phyloP scores from a whole-genome alignment of 2,113 vertebrate genomes.

The Ursus arctos region DNA sequence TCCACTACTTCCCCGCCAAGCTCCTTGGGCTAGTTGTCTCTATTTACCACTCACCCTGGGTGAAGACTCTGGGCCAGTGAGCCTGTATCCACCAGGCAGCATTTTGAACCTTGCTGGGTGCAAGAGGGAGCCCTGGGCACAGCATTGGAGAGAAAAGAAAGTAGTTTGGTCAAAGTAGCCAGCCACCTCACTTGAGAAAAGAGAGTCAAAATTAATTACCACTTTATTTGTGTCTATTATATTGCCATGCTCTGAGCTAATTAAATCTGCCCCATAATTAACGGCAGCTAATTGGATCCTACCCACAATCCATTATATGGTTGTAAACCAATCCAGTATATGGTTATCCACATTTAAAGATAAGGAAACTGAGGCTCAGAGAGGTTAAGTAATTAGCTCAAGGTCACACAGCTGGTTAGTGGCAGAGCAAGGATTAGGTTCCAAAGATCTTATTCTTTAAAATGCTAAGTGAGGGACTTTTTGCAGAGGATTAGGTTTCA shows the following conservation, averaged over 20 bases:
- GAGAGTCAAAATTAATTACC: neutral
- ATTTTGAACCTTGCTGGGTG: neutral
- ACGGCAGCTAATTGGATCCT: neutral
- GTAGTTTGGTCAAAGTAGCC: neutral
- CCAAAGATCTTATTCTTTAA: neutral
- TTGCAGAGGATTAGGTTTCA: slow-evolving; percentile 36
- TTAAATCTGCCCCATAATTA: neutral
- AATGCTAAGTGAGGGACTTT: neutral
- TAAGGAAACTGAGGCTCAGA: neutral
- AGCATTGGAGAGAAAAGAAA: neutral
- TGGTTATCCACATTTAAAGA: neutral
- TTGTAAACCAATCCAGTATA: neutral
- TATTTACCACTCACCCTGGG: neutral
- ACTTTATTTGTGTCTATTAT: neutral
- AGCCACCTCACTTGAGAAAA: neutral
- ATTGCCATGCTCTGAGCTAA: neutral
- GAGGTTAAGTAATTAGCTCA: neutral
- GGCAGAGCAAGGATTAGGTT: neutral
- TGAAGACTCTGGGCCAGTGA: neutral
- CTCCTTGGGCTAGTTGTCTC: neutral
- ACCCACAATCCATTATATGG: neutral
- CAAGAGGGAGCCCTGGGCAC: neutral
- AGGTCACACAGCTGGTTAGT: neutral
- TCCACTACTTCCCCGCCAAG: neutral
- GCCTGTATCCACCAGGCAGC: neutral